A percentile compares a stretch with the other conserved stretches of the same genome.
These are phyloP conservation scores for Cybosia mesomella DNA, from an alignment of 2,888 invertebrate species.

Conservation along the genomic window DNA sequence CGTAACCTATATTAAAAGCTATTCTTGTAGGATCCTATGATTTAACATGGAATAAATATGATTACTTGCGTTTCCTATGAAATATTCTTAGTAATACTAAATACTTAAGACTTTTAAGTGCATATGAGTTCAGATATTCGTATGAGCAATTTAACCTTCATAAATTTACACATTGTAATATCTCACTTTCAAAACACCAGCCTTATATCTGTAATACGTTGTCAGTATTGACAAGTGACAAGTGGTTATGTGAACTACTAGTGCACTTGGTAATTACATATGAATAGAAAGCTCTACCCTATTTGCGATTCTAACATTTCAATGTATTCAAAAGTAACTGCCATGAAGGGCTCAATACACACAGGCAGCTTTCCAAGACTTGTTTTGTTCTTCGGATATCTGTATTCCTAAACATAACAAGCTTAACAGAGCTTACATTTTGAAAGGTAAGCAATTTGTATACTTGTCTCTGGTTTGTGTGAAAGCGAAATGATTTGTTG, in stretches of 20 bases:
- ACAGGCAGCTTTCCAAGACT: conserved; percentile 59
- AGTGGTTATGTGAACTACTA: conserved; percentile 7
- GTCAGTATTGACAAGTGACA: conserved; percentile 6
- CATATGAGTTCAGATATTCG: not conserved
- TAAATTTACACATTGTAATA: not conserved
- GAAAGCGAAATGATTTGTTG: conserved; percentile 62
- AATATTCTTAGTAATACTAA: not conserved
- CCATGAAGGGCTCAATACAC: conserved; percentile 56
- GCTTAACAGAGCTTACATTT: conserved; percentile 71
- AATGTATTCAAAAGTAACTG: conserved; percentile 44
- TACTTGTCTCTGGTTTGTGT: conserved; percentile 55
- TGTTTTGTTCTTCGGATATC: conserved; percentile 58
- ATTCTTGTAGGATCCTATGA: not conserved
- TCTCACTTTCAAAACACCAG: not conserved
- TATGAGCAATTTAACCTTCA: not conserved
- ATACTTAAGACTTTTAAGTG: not conserved
- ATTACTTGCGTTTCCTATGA: not conserved
- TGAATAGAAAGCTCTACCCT: conserved; percentile 40
- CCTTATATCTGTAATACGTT: not conserved
- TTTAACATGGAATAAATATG: not conserved
- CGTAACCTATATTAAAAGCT: not conserved
- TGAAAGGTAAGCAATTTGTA: conserved; percentile 79
- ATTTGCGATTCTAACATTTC: conserved; percentile 42
- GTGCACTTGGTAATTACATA: conserved; percentile 27
- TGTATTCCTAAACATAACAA: conserved; percentile 66